Evolutionary conservation across 2,888 invertebrate genomes (phyloP).

Genomic region (Ectobius pallidus): DNA sequence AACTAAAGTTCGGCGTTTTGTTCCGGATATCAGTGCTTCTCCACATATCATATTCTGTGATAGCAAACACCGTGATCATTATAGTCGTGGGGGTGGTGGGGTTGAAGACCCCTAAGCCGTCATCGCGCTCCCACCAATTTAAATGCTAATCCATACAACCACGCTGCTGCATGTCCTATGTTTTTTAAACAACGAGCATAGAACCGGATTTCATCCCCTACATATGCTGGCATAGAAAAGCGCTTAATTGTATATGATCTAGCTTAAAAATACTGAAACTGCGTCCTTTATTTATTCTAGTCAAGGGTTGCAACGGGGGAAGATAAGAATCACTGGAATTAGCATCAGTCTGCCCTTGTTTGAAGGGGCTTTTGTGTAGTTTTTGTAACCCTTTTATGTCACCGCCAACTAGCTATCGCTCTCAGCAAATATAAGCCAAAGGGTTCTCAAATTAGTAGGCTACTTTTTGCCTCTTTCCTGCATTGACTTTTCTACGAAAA

Average conservation of each 20-base stretch:
- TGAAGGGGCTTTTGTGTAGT: not conserved
- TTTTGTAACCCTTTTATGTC: not conserved
- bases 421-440: not conserved
- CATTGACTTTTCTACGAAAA: too few relatives aligned
- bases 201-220: not conserved
- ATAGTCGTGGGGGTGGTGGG: too few relatives aligned
- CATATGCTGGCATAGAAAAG: not conserved
- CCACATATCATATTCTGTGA: too few relatives aligned
- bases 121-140: slow-evolving; percentile 39
- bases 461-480: too few relatives aligned
- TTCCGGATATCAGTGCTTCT: too few relatives aligned
- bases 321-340: not conserved
- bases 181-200: slow-evolving; percentile 33
- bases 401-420: not conserved
- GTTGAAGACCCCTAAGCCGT: slow-evolving; percentile 33
- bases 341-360: not conserved
- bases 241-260: slow-evolving; percentile 12
- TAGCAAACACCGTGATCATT: too few relatives aligned
- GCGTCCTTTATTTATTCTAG: not conserved
- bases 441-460: slow-evolving; percentile 9
- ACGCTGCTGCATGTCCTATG: slow-evolving; percentile 8
- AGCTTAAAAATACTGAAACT: not conserved
- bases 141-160: slow-evolving; percentile 34
- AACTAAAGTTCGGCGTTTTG: too few relatives aligned
- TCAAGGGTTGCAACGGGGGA: too few relatives aligned